Percentiles rank a stretch among this genome's conserved stretches.
Evolutionary conservation across 2,888 invertebrate genomes (phyloP).

Genomic region (Andrena praecox): DNA sequence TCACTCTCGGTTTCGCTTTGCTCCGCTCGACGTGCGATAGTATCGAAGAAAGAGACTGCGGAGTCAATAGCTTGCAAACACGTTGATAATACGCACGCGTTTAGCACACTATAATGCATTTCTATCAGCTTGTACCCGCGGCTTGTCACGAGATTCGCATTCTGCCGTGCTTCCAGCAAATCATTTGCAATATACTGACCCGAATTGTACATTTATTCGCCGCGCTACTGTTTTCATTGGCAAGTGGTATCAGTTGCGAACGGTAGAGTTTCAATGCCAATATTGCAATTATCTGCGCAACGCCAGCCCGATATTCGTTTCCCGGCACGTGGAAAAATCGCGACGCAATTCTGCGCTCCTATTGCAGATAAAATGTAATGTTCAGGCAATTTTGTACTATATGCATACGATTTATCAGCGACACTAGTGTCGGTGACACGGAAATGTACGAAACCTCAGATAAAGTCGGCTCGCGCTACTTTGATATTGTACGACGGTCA

Average conservation of each 20-base stretch:
- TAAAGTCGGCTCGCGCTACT: conserved; percentile 14
- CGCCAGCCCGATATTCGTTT: not conserved
- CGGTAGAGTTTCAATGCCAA: not conserved
- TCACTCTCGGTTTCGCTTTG: not conserved
- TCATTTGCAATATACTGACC: not conserved
- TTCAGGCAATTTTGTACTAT: not conserved
- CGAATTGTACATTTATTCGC: not conserved
- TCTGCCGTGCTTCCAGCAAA: conserved; percentile 27
- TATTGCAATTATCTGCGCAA: not conserved
- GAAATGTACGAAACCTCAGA: conserved; percentile 28
- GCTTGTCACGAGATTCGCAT: conserved; percentile 18
- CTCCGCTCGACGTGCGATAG: not conserved
- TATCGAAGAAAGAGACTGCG: not conserved
- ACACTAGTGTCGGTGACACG: conserved; percentile 5
- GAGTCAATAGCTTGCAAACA: conserved; percentile 34
- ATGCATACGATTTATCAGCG: not conserved
- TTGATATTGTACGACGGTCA: not conserved
- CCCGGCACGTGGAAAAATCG: not conserved
- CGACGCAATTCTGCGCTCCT: not conserved
- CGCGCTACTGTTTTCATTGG: not conserved
- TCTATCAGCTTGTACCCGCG: not conserved
- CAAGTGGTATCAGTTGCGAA: not conserved
- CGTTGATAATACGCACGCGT: conserved; percentile 21
- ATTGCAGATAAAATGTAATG: not conserved
- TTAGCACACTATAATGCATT: conserved; percentile 26